Evolutionary conservation across 2,113 vertebrate genomes (phyloP), one percentile per base, ranked within the genome.

Genomic region (Plecturocebus donacophilus): DNA sequence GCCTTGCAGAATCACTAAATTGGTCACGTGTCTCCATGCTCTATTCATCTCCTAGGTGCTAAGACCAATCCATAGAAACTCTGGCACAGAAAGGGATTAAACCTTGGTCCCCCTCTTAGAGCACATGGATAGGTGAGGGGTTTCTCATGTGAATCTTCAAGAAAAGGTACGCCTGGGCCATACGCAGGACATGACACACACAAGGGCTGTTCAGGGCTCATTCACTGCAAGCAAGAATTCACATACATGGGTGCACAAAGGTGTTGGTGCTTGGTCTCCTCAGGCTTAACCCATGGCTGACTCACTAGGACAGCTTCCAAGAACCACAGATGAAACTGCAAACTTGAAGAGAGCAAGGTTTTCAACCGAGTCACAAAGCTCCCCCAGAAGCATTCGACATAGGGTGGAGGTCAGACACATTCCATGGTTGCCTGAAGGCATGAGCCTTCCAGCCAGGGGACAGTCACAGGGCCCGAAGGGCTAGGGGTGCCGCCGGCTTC

Each of bases 311-410:
- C 92, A 94, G 5, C 66, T 40, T 84, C 76, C 45, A n/a, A 94
- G 80, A 90, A 77, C 42, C 40, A 49, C 27, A 25, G 30, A 61
- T 45, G 80, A 77, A 87, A 87, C 92, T 32, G 52, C 75, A 38
- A 75, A 85, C 80, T 87, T 61, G 10, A 77, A 97, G 45, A 84
- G 45, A 52, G 1, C 9, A 70, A 82, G n/a, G n/a, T 95, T 88
- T 97, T 58, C 94, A 77, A 12, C 19, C 35, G 52, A 96, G 45
- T 70, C 92, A 68, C 10, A 1, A 90, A 83, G 79, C 77, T 93
- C 61, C 92, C 9, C 58, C 61, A 73, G 70, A 97, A 94, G 82
- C 66, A 64, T 45, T 76, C 1, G 9, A 42, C 27, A 49, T 17
- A 68, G 42, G 35, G 20, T 47, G 30, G 89, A 82, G 64, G 45